Conservation (phyloP, 2,888 invertebrate species). For the Stictocephala bisonia region DNA sequence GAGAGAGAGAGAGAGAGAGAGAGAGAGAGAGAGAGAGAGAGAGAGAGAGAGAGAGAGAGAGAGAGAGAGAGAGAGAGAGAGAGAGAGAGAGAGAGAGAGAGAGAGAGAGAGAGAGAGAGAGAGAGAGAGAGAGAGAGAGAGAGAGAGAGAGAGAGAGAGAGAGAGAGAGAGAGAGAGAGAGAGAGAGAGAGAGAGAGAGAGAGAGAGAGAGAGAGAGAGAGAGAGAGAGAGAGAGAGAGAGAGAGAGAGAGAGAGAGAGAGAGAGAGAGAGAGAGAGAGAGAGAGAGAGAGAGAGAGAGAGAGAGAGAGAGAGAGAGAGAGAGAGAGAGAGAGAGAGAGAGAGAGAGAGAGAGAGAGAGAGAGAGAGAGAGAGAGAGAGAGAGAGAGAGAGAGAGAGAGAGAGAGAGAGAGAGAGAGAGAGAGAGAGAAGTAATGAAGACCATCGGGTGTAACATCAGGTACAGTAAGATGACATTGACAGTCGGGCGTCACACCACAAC, state of each 20-base stretch:
- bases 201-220: background rate
- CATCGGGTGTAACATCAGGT: too few species aligned
- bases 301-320: too few species aligned
- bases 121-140: background rate
- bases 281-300: too few species aligned
- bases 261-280: background rate
- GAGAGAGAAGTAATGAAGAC: too few species aligned
- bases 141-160: background rate
- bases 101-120: constrained; percentile 1
- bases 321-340: background rate
- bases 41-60: background rate
- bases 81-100: background rate
- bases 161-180: background rate
- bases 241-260: background rate
- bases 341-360: background rate
- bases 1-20: too few species aligned
- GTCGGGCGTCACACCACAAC: too few species aligned
- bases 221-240: background rate
- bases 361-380: background rate
- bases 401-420: too few species aligned
- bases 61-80: background rate
- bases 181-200: too few species aligned
- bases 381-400: too few species aligned
- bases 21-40: too few species aligned
- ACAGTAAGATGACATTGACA: too few species aligned